phyloP scores from a whole-genome alignment of 2,888 invertebrate genomes.

The Autographa gamma region DNA sequence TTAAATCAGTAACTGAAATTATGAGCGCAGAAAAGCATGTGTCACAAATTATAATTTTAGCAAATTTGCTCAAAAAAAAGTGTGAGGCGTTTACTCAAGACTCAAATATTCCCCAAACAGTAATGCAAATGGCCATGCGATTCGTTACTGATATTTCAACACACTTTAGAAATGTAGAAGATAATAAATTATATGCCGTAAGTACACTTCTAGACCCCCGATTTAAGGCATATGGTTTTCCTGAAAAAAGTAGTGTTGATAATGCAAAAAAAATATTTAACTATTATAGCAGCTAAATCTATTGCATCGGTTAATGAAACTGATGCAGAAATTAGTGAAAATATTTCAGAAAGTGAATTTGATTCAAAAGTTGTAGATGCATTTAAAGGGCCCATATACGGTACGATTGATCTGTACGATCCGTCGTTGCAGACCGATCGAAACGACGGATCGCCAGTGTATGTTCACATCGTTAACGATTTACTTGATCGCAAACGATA shows the following conservation, averaged over 20 bases:
- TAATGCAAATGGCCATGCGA: constrained; percentile 10
- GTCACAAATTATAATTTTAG: constrained; percentile 11
- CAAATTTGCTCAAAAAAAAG: constrained; percentile 8
- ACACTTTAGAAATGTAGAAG: constrained; percentile 10
- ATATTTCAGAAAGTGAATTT: constrained; percentile 7
- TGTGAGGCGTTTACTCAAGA: constrained; percentile 5
- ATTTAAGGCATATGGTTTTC: too few relatives aligned
- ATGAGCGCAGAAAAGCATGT: constrained; percentile 20
- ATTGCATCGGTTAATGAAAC: constrained; percentile 1
- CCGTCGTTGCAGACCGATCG: too few relatives aligned
- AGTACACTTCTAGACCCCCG: too few relatives aligned
- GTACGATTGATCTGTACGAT: too few relatives aligned
- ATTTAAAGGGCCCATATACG: too few relatives aligned
- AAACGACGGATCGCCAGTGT: too few relatives aligned
- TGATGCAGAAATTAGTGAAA: constrained; percentile 5
- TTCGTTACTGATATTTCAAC: constrained; percentile 4
- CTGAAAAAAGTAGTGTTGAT: neutral
- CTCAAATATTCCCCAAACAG: constrained; percentile 5
- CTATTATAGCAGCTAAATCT: neutral
- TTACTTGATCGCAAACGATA: too few relatives aligned
- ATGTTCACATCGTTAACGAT: too few relatives aligned
- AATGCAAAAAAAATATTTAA: neutral
- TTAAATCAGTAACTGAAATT: constrained; percentile 14
- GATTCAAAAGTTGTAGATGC: constrained; percentile 10
- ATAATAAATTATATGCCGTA: constrained; percentile 16